Conservation (phyloP, 2,888 invertebrate genomes). For the Drymonia ruficornis region DNA sequence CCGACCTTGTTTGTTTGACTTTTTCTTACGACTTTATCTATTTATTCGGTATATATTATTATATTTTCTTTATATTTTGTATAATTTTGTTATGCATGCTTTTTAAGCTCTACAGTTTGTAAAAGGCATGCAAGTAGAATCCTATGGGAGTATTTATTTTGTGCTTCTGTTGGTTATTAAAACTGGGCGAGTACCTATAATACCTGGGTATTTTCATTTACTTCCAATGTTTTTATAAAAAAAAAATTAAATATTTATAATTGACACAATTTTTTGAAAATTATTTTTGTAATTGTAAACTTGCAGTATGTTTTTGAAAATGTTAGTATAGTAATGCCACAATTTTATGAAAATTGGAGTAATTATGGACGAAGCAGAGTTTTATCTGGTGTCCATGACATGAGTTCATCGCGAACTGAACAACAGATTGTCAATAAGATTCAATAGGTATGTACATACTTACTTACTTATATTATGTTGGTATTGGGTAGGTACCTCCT, state of each 20-base stretch:
- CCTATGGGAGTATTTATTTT: neutral
- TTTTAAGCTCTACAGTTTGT: neutral
- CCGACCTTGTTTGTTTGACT: constrained; percentile 79
- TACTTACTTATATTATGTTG: no score
- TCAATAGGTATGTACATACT: constrained; percentile 57
- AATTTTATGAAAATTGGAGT: constrained; percentile 48
- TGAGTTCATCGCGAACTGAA: constrained; percentile 68
- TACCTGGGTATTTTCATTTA: no score
- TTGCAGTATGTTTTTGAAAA: neutral
- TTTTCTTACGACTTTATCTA: constrained; percentile 50
- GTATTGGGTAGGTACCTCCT: neutral
- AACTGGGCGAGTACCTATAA: no score
- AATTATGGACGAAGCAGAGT: constrained; percentile 50
- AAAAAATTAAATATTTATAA: no score
- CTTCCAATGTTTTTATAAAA: no score
- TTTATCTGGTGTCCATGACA: constrained; percentile 78
- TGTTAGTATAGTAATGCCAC: neutral
- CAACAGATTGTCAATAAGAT: constrained; percentile 77
- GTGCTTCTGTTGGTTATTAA: neutral
- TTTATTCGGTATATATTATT: constrained; percentile 13
- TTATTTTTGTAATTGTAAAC: no score
- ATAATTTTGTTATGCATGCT: neutral
- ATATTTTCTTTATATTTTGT: neutral
- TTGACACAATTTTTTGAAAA: no score
- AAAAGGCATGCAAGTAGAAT: neutral